A percentile compares a stretch with the other conserved stretches of the same genome.
phyloP scores from a whole-genome alignment of 2,797 vertebrate genomes.

The Mycteria americana region DNA sequence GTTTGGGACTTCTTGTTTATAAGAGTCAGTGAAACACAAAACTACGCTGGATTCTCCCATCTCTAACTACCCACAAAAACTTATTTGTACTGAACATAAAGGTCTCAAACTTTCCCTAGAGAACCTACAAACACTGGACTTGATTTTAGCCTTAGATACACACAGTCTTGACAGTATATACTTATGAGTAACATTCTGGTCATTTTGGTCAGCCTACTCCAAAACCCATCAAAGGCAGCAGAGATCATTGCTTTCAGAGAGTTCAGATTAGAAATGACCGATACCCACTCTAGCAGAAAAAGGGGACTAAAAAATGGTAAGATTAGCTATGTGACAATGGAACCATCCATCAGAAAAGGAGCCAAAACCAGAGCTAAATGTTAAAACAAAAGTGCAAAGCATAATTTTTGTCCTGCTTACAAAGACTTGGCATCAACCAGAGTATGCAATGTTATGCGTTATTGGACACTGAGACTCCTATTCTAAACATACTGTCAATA shows the following conservation, averaged over 20 bases:
- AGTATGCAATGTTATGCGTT: neutral
- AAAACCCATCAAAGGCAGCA: constrained; percentile 20
- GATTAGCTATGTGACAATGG: neutral
- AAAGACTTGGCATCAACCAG: constrained; percentile 50
- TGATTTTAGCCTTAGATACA: constrained; percentile 14
- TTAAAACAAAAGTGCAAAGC: neutral
- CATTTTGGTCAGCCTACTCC: constrained; percentile 13
- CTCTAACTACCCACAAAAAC: constrained; percentile 65
- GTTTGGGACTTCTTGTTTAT: neutral
- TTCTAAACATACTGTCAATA: constrained; percentile 58
- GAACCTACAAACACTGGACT: neutral
- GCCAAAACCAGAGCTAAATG: constrained; percentile 22
- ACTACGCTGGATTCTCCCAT: constrained; percentile 41
- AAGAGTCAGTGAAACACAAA: constrained; percentile 56
- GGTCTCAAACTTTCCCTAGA: constrained; percentile 32
- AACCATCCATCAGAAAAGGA: neutral
- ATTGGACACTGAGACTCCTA: constrained; percentile 6
- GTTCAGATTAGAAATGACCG: neutral
- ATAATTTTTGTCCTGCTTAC: constrained; percentile 16
- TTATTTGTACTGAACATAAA: constrained; percentile 46
- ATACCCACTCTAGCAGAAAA: neutral
- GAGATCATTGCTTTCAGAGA: neutral
- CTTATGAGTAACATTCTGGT: neutral
- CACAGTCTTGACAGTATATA: neutral
- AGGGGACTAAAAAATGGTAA: neutral